These are phyloP conservation scores for Tichodroma muraria DNA, from an alignment of 2,113 vertebrate species.

Conservation along the genomic window DNA sequence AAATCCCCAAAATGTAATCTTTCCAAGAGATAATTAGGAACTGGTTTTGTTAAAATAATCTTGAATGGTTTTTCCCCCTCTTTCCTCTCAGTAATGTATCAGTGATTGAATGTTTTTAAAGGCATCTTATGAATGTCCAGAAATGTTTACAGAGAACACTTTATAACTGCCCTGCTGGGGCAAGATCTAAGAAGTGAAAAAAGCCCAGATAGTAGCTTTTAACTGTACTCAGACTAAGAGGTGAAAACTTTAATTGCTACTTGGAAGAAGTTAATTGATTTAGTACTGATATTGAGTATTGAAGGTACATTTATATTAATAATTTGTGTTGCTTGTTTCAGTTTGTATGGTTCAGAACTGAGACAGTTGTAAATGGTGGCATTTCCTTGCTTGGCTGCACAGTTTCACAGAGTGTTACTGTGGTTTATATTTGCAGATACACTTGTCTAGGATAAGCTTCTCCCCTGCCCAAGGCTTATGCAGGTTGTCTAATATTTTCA, in stretches of 20 bases:
- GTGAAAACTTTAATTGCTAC: background rate
- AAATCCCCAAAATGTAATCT: background rate
- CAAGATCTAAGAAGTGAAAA: background rate
- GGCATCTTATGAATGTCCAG: background rate
- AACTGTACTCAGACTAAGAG: background rate
- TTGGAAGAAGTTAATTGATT: background rate
- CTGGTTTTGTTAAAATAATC: background rate
- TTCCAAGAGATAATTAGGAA: background rate
- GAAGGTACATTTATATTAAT: background rate
- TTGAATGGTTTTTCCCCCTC: background rate
- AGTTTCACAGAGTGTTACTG: background rate
- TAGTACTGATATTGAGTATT: background rate
- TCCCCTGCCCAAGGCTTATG: background rate
- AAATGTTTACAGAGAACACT: background rate
- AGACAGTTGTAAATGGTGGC: background rate
- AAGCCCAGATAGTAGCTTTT: background rate
- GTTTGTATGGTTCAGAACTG: background rate
- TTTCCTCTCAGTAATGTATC: background rate
- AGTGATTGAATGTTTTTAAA: background rate
- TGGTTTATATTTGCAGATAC: background rate
- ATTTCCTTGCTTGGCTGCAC: background rate
- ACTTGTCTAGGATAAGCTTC: background rate
- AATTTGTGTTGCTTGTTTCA: background rate
- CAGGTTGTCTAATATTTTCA: background rate
- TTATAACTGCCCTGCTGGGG: background rate